These are phyloP conservation scores for Vanacampus margaritifer DNA, from an alignment of 2,113 vertebrate species.

Conservation along the genomic window DNA sequence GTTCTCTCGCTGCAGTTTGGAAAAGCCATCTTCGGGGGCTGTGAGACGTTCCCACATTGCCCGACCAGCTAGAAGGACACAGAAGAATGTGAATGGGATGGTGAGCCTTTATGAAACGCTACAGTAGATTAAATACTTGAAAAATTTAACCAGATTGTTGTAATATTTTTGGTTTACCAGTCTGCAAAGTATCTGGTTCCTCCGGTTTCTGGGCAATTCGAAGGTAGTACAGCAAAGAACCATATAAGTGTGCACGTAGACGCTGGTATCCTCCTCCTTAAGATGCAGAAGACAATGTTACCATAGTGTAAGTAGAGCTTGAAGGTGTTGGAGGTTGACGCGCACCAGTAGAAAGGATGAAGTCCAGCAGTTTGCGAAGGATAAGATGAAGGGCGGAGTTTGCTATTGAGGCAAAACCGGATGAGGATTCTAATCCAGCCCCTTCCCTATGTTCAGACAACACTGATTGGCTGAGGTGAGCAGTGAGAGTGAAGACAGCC, in stretches of 20 bases:
- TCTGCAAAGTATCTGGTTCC: slow-evolving; percentile 91
- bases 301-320: background rate
- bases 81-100: background rate
- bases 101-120: background rate
- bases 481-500: slow-evolving; percentile 92
- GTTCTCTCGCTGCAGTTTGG: slow-evolving; percentile 92
- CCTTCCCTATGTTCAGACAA: slow-evolving; percentile 90
- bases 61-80: slow-evolving; percentile 73
- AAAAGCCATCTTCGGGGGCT: slow-evolving; percentile 92
- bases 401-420: slow-evolving; percentile 88
- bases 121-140: background rate
- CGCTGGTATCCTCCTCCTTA: slow-evolving; percentile 94
- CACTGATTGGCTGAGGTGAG: slow-evolving; percentile 90
- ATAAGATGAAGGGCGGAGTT: slow-evolving; percentile 96
- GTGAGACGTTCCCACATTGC: slow-evolving; percentile 96
- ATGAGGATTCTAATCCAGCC: slow-evolving; percentile 69
- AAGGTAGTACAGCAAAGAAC: slow-evolving; percentile 91
- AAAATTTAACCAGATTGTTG: background rate
- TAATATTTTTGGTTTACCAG: slow-evolving; percentile 71
- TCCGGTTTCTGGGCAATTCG: slow-evolving; percentile 97
- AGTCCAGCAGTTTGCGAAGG: slow-evolving; percentile 91
- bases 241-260: slow-evolving; percentile 90
- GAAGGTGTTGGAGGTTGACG: background rate
- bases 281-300: background rate
- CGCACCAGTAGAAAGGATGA: slow-evolving; percentile 93